These are phyloP conservation scores for Formica selysi DNA, from an alignment of 1,140 invertebrate species.

Conservation along the genomic window DNA sequence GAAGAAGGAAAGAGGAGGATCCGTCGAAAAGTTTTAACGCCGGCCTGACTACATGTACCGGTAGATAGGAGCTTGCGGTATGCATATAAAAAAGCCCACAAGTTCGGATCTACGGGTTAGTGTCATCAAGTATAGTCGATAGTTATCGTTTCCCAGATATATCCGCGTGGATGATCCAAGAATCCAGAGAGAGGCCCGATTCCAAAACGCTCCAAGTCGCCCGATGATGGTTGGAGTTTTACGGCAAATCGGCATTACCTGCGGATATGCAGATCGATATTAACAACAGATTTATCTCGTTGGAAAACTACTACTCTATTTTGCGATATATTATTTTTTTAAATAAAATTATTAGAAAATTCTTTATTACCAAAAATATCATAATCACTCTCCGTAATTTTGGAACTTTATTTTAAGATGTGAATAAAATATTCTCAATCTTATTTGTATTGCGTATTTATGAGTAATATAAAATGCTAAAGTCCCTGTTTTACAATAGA, in stretches of 20 bases:
- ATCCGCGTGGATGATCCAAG: conserved; percentile 39
- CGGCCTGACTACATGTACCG: conserved; percentile 87
- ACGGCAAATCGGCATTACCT: conserved; percentile 20
- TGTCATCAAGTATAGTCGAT: conserved; percentile 86
- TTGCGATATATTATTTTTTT: no score
- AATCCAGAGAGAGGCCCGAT: conserved; percentile 5
- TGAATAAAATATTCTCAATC: no score
- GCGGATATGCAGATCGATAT: conserved; percentile 35
- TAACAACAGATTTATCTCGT: background rate
- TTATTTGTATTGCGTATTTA: no score
- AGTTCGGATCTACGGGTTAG: conserved; percentile 87
- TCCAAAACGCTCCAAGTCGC: background rate
- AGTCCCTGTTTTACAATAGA: background rate
- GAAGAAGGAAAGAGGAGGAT: conserved; percentile 62
- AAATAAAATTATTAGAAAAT: no score
- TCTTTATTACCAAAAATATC: no score
- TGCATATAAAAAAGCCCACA: conserved; percentile 87
- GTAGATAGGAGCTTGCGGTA: conserved; percentile 87
- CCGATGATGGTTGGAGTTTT: no score
- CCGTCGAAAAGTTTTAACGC: conserved; percentile 80
- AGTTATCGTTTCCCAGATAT: conserved; percentile 58
- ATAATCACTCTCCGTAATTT: no score
- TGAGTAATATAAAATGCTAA: background rate
- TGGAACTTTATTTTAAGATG: no score
- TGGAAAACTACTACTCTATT: no score